Evolutionary conservation across 2,113 vertebrate genomes (phyloP), one percentile per base, ranked within the genome.

Genomic region (Probosciger aterrimus): DNA sequence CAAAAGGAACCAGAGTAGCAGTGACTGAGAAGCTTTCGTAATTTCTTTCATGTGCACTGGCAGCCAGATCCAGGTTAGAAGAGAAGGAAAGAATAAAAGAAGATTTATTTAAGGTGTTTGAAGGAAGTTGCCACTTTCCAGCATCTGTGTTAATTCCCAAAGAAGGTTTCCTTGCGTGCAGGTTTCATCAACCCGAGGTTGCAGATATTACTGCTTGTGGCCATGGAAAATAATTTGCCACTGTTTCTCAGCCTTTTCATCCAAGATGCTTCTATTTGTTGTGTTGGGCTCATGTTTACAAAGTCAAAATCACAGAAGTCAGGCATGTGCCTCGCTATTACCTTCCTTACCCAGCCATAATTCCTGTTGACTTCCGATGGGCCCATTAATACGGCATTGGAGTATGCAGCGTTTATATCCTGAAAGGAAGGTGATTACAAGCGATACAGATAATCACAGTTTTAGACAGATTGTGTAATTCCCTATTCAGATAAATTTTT

Each of bases 41-140:
- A 98, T 99, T 99, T 98, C 99, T 99, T 98, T 98, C 98, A 98
- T 98, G 99, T 96, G 98, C 98, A 93, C 97, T 98, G 98, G 98
- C 98, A 98, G 98, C 98, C 96, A 95, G 98, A 98, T 98, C 94
- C 98, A 98, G 99, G 98, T 98, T 99, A 98, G 98, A 97, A 98
- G 98, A 97, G 98, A 97, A 97, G 98, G 98, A 97, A 86, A 97
- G 98, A 98, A 98, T 93, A 96, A 98, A 98, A 98, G 98, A 97
- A 98, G 98, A 98, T 98, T 98, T 98, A 97, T 97, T 98, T 85
- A 91, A 98, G 96, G 95, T 96, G 89, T 97, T 98, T 62, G 93
- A 96, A 89, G 98, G 98, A 97, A 97, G 97, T 95, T 94, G 79
- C 92, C 82, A 39, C 86, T 75, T 82, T 20, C 88, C 97, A 90